A percentile compares a stretch with the other conserved stretches of the same genome.
Evolutionary conservation across 2,888 invertebrate species (phyloP).

Genomic region (Diaprepes abbreviatus): DNA sequence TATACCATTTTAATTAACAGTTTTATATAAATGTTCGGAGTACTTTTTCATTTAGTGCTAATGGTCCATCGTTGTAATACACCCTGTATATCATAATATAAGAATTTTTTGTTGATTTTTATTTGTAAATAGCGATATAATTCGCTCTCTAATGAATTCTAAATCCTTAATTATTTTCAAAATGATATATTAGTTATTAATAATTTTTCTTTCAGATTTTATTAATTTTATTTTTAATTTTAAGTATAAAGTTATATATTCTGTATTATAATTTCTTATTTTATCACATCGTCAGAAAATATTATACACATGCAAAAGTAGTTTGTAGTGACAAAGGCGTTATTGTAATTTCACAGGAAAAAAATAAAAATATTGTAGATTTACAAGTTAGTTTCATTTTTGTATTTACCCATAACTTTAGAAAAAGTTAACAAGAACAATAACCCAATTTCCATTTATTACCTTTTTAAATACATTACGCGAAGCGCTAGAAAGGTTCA

Average conservation of each 20-base stretch:
- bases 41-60: too few species aligned
- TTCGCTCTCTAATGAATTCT: neutral
- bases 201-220: slow-evolving; percentile 2
- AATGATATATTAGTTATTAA: neutral
- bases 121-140: slow-evolving; percentile 1
- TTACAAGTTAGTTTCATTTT: slow-evolving; percentile 18
- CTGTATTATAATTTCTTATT: slow-evolving; percentile 27
- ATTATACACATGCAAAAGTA: slow-evolving; percentile 35
- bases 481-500: too few species aligned
- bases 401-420: neutral
- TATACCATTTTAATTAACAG: too few species aligned
- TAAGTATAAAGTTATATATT: slow-evolving; percentile 19
- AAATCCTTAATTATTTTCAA: neutral
- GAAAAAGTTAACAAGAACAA: too few species aligned
- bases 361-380: slow-evolving; percentile 31
- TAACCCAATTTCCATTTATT: too few species aligned
- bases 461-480: too few species aligned
- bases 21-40: too few species aligned
- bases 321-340: slow-evolving; percentile 22
- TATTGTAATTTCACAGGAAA: slow-evolving; percentile 19
- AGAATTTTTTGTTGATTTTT: slow-evolving; percentile 8
- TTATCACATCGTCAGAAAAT: slow-evolving; percentile 26
- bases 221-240: slow-evolving; percentile 15
- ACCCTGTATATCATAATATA: too few species aligned
- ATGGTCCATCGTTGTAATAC: too few species aligned